Evolutionary conservation across 2,797 vertebrate genomes (phyloP), one percentile per base, ranked within the genome.

Genomic region (Oryzias dopingdopingensis): DNA sequence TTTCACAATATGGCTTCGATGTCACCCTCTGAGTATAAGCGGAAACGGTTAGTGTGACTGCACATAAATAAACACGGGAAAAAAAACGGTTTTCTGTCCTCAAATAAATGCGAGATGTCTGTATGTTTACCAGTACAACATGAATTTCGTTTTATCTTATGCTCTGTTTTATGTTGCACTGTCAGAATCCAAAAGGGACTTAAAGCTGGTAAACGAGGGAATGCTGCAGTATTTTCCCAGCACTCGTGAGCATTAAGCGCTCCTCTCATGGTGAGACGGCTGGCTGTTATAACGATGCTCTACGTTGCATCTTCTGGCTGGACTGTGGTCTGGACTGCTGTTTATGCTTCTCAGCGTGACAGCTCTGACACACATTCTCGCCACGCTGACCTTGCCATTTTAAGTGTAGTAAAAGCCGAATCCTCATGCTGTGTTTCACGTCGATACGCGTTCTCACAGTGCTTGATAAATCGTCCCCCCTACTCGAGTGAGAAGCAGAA

Each of bases 341-440:
- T 18, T 85, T 82, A 83, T 81, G 73, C 77, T 79, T 74, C 45
- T 18, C 13, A 24, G 65, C 83, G 77, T 79, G 85, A 85, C 82
- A 85, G 87, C 80, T 81, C 76, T 81, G 86, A 88, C 81, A 87
- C 79, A 12, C 47, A 77, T 82, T 81, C 79, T 72, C 73, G 73
- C 73, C 70, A 70, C 77, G 81, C 86, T 89, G 85, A 89, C 87
- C 81, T 83, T 86, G 87, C 82, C 78, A 65, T 86, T 84, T 82
- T 83, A 88, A 86, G 76, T 73, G 74, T 82, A 87, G 86, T 87
- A 81, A 87, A 88, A 83, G 77, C 75, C 71, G 72, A 82, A 89
- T 81, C 80, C 82, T 74, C 73, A 64, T 70, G 72, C 70, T 59
- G 74, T 74, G 72, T 68, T 74, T 59, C 81, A 77, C 85, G 78